Evolutionary conservation across 2,888 invertebrate genomes (phyloP).

Genomic region (Thumatha senex): DNA sequence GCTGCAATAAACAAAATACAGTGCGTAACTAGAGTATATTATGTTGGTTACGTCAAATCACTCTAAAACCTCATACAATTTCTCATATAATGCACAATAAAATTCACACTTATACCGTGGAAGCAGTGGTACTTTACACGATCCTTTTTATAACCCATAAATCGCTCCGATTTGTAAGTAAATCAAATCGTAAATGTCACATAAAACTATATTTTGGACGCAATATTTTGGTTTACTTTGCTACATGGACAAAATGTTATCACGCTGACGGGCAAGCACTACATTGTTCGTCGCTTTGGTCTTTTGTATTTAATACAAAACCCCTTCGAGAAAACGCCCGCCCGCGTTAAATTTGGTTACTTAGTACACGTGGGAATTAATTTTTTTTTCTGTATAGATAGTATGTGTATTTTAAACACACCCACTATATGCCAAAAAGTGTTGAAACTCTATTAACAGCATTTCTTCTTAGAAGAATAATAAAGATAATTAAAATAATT

Average conservation of each 20-base stretch:
- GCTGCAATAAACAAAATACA: too few relatives aligned
- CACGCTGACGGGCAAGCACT: background rate
- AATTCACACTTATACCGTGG: background rate
- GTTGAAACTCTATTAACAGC: too few relatives aligned
- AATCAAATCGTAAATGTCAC: constrained; percentile 48
- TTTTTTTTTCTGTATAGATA: too few relatives aligned
- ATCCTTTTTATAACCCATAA: constrained; percentile 39
- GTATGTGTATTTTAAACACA: too few relatives aligned
- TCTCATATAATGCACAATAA: background rate
- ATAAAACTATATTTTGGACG: constrained; percentile 41
- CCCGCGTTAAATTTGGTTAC: too few relatives aligned
- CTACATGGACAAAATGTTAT: background rate
- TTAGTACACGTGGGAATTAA: too few relatives aligned
- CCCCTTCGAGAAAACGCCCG: background rate
- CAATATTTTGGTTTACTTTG: constrained; percentile 10
- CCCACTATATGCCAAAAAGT: too few relatives aligned
- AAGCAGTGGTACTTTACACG: constrained; percentile 21
- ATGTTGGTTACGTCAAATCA: background rate
- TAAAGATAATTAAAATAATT: too few relatives aligned
- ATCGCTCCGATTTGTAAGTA: constrained; percentile 43
- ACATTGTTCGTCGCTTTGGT: background rate
- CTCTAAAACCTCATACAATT: background rate
- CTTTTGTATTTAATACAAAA: background rate
- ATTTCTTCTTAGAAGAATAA: too few relatives aligned
- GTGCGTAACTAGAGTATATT: background rate